phyloP scores from a whole-genome alignment of 2,888 invertebrate genomes.

The Synanthedon myopaeformis region DNA sequence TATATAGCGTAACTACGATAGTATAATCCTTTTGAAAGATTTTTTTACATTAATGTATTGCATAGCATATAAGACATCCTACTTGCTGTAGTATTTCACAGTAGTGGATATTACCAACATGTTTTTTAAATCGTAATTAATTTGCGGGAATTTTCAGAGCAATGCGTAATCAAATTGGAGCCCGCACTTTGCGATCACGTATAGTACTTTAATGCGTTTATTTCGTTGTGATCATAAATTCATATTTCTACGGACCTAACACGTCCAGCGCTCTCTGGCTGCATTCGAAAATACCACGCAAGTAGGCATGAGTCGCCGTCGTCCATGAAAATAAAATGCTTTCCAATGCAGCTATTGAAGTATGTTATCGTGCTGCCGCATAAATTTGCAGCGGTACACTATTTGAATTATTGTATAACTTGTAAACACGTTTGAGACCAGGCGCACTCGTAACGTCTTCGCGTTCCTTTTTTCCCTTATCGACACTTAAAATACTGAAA shows the following conservation, averaged over 20 bases:
- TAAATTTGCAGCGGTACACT: conserved; percentile 59
- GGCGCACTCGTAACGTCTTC: conserved; percentile 34
- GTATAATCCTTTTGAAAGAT: too few relatives aligned
- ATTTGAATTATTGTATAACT: conserved; percentile 67
- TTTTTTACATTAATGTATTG: too few relatives aligned
- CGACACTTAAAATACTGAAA: conserved; percentile 23
- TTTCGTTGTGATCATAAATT: conserved; percentile 59
- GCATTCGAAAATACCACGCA: conserved; percentile 49
- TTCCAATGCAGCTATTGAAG: conserved; percentile 63
- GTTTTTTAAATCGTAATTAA: too few relatives aligned
- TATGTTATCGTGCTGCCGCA: conserved; percentile 60
- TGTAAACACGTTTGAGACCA: conserved; percentile 60
- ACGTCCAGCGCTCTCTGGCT: conserved; percentile 39
- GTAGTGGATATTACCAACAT: too few relatives aligned
- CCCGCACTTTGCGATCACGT: conserved; percentile 42
- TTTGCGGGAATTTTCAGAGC: too few relatives aligned
- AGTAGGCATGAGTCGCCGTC: conserved; percentile 26
- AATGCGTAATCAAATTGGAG: conserved; percentile 48
- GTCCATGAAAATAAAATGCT: conserved; percentile 63
- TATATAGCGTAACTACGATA: too few relatives aligned
- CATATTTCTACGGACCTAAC: conserved; percentile 49
- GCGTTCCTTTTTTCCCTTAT: conserved; percentile 15
- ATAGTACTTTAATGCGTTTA: conserved; percentile 50
- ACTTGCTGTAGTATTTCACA: too few relatives aligned
- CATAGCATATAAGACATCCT: too few relatives aligned